Conservation (phyloP, 2,888 invertebrate genomes). For the Limnephilus rhombicus region DNA sequence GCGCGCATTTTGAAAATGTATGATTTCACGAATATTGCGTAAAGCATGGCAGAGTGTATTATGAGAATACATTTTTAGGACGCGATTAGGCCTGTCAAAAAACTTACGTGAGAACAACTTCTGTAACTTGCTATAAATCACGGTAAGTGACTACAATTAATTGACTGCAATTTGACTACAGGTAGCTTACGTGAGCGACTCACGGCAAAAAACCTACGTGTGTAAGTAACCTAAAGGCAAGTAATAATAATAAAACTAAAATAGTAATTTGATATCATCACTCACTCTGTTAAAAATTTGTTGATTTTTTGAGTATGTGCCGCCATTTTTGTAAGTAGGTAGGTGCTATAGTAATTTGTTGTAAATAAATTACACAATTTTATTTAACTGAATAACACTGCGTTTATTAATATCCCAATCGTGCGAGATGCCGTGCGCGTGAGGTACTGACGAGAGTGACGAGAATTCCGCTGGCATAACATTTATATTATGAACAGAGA, state of each 20-base stretch:
- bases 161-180: no score
- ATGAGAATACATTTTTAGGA: neutral
- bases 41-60: neutral
- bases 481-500: constrained; percentile 22
- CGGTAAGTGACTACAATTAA: no score
- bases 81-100: no score
- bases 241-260: neutral
- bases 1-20: no score
- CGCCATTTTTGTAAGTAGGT: neutral
- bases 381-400: no score
- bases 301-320: constrained; percentile 24
- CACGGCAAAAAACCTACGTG: no score
- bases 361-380: neutral
- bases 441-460: neutral
- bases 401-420: neutral
- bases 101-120: no score
- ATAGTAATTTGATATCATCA: neutral
- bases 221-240: neutral
- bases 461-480: neutral
- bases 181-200: no score
- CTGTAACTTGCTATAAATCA: no score
- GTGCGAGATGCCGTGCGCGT: neutral
- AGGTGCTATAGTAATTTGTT: neutral
- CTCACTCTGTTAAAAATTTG: constrained; percentile 36
- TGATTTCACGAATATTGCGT: neutral